Base-by-base conservation (phyloP, 1,140 invertebrate species). In the Spodoptera litura region DNA sequence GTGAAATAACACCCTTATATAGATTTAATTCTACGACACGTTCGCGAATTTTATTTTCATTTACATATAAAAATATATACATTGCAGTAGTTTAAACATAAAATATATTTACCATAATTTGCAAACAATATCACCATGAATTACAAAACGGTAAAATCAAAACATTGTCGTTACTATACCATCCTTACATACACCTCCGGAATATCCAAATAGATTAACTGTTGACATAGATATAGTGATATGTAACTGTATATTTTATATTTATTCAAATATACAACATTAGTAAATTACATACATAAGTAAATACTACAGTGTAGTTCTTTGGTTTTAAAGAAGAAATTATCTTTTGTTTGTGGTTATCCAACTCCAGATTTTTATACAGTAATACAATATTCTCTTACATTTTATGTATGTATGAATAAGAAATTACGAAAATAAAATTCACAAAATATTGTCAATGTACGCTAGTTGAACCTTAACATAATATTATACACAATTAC, bases 131-230 rank as follows among this genome's bases (percentile, higher is more conserved):
- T 53, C 4, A 4, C 11, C 44, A 25, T 56, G 27, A 15, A 58
- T 31, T 44, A 20, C 27, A 49, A 61, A 62, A 62, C 58, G 72
- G 56, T 75, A 75, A 62, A 61, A 31, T 15, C 58, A 58, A 56
- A 72, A 59, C 35, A 61, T 3, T 31, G 5, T 13, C 4, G 58
- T 75, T 74, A 25, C 56, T 31, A 74, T 58, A 55, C 56, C 58
- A 52, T 25, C 10, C 71, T 13, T 59, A 15, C 55, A 9, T 35
- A 62, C 59, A 53, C 58, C 13, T 38, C 53, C 20, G 49, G 72
- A 75, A 75, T 75, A 75, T 20, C 49, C 20, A 68, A 68, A 52
- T 68, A 68, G 25, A 11, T 20, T 52, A 68, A 68, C 64, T 68
- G 64, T 68, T 10, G 25, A 68, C 64, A 52, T 15, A 49, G 9